phyloP scores from a whole-genome alignment of 2,888 invertebrate species.

The Formica aserva region DNA sequence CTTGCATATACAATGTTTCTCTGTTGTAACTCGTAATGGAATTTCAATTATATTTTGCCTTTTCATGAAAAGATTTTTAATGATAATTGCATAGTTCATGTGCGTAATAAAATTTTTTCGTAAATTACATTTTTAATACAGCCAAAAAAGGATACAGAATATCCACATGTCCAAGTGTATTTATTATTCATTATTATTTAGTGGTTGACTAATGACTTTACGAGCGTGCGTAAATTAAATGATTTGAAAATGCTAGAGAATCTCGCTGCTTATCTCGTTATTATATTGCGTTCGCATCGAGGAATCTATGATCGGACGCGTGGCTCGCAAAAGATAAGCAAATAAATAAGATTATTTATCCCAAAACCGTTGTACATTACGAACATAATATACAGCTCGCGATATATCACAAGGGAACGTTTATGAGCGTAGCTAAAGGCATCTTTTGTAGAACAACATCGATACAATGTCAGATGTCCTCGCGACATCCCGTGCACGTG shows the following conservation, averaged over 20 bases:
- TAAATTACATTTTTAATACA: constrained; percentile 14
- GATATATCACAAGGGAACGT: constrained; percentile 80
- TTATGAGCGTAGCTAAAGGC: constrained; percentile 77
- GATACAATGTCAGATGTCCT: constrained; percentile 76
- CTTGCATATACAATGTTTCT: not conserved
- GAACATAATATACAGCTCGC: constrained; percentile 81
- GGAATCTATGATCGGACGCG: not conserved
- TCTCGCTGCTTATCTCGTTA: constrained; percentile 4
- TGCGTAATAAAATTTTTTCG: constrained; percentile 29
- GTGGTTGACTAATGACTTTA: constrained; percentile 24
- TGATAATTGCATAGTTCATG: constrained; percentile 22
- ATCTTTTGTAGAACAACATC: constrained; percentile 73
- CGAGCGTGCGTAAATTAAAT: constrained; percentile 21
- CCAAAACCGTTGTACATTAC: constrained; percentile 68
- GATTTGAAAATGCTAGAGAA: constrained; percentile 11
- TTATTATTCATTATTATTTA: constrained; percentile 27
- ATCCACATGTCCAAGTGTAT: not conserved
- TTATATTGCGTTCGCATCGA: constrained; percentile 1
- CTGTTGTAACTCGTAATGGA: not conserved
- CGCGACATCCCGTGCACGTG: constrained; percentile 49
- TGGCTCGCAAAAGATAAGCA: constrained; percentile 15
- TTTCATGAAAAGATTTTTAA: not conserved
- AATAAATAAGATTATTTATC: constrained; percentile 56
- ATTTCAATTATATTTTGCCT: not conserved
- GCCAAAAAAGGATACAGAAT: not conserved